Evolutionary conservation across 2,888 invertebrate genomes (phyloP), one percentile per base, ranked within the genome.

Genomic region (Acleris literana): DNA sequence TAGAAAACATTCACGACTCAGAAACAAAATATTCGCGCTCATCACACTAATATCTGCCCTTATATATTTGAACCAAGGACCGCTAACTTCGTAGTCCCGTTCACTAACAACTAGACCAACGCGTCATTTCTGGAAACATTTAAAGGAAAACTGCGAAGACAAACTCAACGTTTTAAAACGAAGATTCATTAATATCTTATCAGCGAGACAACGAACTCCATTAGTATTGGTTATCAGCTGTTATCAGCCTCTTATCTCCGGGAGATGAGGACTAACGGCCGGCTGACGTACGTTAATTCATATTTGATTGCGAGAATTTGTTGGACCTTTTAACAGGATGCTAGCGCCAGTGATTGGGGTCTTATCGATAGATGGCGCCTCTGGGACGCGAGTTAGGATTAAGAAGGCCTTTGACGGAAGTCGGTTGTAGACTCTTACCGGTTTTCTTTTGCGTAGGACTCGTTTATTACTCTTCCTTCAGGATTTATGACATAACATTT

Each of bases 111-210:
- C 33, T 33, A 33, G 33, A 2, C 33, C 3, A 33, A 11, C 33
- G 33, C 11, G 11, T 11, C 11, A 11, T 11, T 39, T 3, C 11
- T 39, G 13, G 3, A 13, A 13, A 18, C 17, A 49, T 17, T 25
- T 22, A 0, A 25, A 52, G 16, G 22, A 52, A 39, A 17, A 43
- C 18, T 11, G 44, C 44, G 53, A 53, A 39, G 16, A 68, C 67
- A 63, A 72, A 75, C n/a, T n/a, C 73, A 72, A n/a, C 44, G 72
- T 72, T 74, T 76, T 76, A 71, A 78, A 80, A 74, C 72, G 75
- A 74, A 85, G 86, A 87, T 88, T 87, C 87, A 87, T 88, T 86
- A 62, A 69, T 85, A 86, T 86, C 84, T 88, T 85, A 90, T 89
- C 88, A 70, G 69, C 18, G 54, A 73, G 71, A 81, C 80, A 83